Percentiles rank a stretch among this genome's conserved stretches.
These are phyloP conservation scores for Apantesis nais DNA, from an alignment of 2,888 invertebrate species.

Conservation along the genomic window DNA sequence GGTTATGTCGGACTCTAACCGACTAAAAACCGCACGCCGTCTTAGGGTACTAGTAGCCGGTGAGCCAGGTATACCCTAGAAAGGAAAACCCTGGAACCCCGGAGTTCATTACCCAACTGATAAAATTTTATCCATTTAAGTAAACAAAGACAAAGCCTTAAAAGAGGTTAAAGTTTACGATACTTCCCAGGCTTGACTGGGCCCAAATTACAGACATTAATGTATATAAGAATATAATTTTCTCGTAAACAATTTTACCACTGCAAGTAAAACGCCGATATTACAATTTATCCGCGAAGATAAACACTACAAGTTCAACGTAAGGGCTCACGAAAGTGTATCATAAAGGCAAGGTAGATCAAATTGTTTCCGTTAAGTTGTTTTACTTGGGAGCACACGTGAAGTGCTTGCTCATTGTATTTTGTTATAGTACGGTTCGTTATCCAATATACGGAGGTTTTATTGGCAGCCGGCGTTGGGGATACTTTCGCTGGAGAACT, in stretches of 20 bases:
- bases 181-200: background rate
- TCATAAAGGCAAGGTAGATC: slow-evolving; percentile 10
- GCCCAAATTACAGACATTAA: background rate
- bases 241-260: slow-evolving; percentile 7
- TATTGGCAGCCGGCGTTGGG: slow-evolving; percentile 11
- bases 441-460: slow-evolving; percentile 15
- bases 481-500: background rate
- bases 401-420: slow-evolving; percentile 20
- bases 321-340: background rate
- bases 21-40: too few species aligned
- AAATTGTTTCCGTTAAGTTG: slow-evolving; percentile 17
- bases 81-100: too few species aligned
- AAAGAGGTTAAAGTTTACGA: background rate
- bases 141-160: background rate
- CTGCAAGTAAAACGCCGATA: slow-evolving; percentile 1
- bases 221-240: slow-evolving; percentile 1
- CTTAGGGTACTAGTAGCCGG: too few species aligned
- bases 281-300: slow-evolving; percentile 1
- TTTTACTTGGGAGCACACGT: slow-evolving; percentile 12
- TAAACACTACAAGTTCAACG: slow-evolving; percentile 4
- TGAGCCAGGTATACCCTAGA: too few species aligned
- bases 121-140: background rate
- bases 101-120: slow-evolving; percentile 4
- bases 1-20: too few species aligned
- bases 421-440: slow-evolving; percentile 9